These are phyloP conservation scores for Lepetodrilus schrolli DNA, from an alignment of 2,888 invertebrate species.

Conservation along the genomic window DNA sequence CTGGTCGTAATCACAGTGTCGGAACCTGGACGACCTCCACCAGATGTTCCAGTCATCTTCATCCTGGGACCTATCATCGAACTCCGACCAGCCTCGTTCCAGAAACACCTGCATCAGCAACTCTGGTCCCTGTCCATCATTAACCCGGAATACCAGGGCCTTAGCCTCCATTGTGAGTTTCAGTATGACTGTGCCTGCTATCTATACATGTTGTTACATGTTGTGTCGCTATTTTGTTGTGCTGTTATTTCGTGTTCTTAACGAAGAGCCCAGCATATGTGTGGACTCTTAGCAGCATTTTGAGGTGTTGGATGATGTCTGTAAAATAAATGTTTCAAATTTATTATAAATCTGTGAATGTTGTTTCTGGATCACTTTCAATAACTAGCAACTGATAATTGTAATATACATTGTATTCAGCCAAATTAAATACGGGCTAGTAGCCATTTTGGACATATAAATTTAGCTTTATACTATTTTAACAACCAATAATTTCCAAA, in stretches of 20 bases:
- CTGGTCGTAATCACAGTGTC: conserved; percentile 73
- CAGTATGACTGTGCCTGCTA: background rate
- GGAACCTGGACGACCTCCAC: conserved; percentile 88
- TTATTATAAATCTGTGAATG: no score
- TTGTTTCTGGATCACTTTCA: no score
- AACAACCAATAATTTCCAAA: no score
- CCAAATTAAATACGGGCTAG: no score
- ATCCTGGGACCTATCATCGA: conserved; percentile 78
- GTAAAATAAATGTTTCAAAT: no score
- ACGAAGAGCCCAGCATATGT: background rate
- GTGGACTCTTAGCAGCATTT: no score
- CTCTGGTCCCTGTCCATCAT: conserved; percentile 71
- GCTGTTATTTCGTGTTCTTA: no score
- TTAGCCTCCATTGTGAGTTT: conserved; percentile 34
- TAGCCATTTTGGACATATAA: no score
- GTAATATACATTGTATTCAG: no score
- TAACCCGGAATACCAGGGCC: conserved; percentile 67
- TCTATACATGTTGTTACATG: background rate
- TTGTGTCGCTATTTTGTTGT: background rate
- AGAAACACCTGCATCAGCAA: conserved; percentile 81
- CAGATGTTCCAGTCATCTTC: conserved; percentile 85
- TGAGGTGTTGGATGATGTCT: no score
- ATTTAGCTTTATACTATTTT: no score
- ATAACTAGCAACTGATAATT: no score
- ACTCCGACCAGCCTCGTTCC: conserved; percentile 88